phyloP scores from a whole-genome alignment of 2,888 invertebrate species.

The Polydrusus cervinus region DNA sequence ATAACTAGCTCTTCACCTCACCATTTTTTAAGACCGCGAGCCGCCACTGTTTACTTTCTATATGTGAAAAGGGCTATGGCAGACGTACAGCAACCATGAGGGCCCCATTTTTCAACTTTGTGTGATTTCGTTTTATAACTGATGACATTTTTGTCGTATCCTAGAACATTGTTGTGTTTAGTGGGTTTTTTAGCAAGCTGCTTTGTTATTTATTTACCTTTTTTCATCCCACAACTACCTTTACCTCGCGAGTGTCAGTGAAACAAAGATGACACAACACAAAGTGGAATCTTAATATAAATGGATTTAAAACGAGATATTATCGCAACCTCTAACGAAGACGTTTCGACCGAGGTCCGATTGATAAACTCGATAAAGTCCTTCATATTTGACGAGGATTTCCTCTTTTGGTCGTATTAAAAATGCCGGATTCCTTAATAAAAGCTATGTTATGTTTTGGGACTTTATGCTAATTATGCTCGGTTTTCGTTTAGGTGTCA shows the following conservation, averaged over 20 bases:
- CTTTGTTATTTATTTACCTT: background rate
- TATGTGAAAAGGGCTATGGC: too few relatives aligned
- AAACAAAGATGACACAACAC: constrained; percentile 67
- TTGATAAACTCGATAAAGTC: constrained; percentile 68
- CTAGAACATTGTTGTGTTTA: too few relatives aligned
- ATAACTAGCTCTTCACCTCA: too few relatives aligned
- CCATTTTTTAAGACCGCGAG: too few relatives aligned
- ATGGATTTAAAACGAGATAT: constrained; percentile 69
- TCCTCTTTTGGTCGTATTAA: constrained; percentile 67
- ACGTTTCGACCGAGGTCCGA: constrained; percentile 62
- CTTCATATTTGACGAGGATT: constrained; percentile 67
- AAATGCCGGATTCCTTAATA: constrained; percentile 65
- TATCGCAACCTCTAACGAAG: constrained; percentile 67
- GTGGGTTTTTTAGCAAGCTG: too few relatives aligned
- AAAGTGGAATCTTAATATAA: constrained; percentile 70
- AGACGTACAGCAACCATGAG: too few relatives aligned
- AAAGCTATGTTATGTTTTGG: constrained; percentile 55
- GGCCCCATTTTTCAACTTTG: too few relatives aligned
- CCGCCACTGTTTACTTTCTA: too few relatives aligned
- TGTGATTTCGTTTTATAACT: too few relatives aligned
- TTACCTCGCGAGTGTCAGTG: constrained; percentile 59
- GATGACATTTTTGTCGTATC: too few relatives aligned
- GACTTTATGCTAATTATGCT: constrained; percentile 56
- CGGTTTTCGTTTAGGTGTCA: constrained; percentile 52
- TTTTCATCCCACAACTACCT: constrained; percentile 49